Conservation (phyloP, 2,113 vertebrate species). For the Istiophorus platypterus region DNA sequence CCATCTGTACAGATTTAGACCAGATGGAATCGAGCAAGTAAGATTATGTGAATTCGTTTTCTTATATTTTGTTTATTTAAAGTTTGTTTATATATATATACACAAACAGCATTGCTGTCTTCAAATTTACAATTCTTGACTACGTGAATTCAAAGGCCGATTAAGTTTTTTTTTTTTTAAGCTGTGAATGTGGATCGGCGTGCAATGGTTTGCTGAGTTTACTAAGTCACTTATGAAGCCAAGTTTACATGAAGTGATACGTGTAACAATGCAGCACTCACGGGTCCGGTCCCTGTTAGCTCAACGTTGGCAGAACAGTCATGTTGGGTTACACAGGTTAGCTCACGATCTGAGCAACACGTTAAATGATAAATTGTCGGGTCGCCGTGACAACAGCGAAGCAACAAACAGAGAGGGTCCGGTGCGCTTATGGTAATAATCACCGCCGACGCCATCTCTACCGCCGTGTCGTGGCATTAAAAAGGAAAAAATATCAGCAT, state of each 20-base stretch:
- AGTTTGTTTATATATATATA: too few species aligned
- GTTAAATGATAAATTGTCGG: background rate
- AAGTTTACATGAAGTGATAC: background rate
- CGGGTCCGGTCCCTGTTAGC: background rate
- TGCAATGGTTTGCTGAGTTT: background rate
- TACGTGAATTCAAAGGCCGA: background rate
- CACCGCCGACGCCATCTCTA: background rate
- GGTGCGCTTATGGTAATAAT: conserved; percentile 13
- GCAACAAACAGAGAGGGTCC: conserved; percentile 20
- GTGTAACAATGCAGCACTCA: conserved; percentile 26
- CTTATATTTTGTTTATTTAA: background rate
- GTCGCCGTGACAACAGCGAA: conserved; percentile 48
- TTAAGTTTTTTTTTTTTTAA: background rate
- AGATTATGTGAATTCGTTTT: background rate
- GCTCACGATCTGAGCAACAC: background rate
- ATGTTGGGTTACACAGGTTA: background rate
- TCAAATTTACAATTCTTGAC: too few species aligned
- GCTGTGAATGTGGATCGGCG: background rate
- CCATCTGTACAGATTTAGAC: background rate
- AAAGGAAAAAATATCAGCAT: background rate
- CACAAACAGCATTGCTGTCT: too few species aligned
- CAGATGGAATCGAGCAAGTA: background rate
- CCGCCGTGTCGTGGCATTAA: background rate
- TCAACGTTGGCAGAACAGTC: background rate
- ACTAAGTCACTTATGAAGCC: too few species aligned